A percentile compares a stretch with the other conserved stretches of the same genome.
Conservation (phyloP, 2,888 invertebrate species). For the Athalia rosae region DNA sequence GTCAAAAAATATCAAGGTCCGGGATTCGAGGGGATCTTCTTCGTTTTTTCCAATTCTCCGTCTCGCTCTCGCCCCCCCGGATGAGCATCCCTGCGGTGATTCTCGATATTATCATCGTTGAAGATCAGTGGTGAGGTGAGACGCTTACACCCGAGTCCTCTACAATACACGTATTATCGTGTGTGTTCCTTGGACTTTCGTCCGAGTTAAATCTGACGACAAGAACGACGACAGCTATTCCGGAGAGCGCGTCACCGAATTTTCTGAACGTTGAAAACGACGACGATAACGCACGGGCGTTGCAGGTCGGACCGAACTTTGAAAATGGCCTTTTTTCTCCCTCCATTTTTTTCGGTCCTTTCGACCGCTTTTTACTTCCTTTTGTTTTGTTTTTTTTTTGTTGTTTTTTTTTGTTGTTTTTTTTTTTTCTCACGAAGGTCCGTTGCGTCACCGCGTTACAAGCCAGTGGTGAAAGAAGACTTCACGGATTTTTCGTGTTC, state of each 20-base stretch:
- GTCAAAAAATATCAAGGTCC: not conserved
- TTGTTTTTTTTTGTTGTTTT: too few relatives aligned
- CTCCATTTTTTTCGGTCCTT: too few relatives aligned
- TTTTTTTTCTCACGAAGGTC: too few relatives aligned
- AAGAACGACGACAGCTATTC: constrained; percentile 30
- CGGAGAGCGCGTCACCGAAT: constrained; percentile 19
- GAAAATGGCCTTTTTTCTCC: too few relatives aligned
- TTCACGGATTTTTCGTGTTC: not conserved
- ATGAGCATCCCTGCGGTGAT: constrained; percentile 43
- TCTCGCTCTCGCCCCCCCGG: constrained; percentile 40
- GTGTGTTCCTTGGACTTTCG: constrained; percentile 22
- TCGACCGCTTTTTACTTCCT: too few relatives aligned
- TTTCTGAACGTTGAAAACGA: constrained; percentile 35
- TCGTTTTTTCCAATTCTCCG: constrained; percentile 22
- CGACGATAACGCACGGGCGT: constrained; percentile 26
- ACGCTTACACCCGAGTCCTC: too few relatives aligned
- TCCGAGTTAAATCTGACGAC: constrained; percentile 19
- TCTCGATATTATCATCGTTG: constrained; percentile 48
- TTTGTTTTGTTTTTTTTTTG: too few relatives aligned
- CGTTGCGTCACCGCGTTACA: too few relatives aligned
- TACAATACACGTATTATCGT: too few relatives aligned
- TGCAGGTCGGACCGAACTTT: too few relatives aligned
- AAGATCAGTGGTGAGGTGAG: constrained; percentile 49
- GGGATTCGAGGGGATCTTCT: not conserved
- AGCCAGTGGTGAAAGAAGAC: too few relatives aligned